phyloP scores from a whole-genome alignment of 2,113 vertebrate genomes.

The Lynx canadensis region DNA sequence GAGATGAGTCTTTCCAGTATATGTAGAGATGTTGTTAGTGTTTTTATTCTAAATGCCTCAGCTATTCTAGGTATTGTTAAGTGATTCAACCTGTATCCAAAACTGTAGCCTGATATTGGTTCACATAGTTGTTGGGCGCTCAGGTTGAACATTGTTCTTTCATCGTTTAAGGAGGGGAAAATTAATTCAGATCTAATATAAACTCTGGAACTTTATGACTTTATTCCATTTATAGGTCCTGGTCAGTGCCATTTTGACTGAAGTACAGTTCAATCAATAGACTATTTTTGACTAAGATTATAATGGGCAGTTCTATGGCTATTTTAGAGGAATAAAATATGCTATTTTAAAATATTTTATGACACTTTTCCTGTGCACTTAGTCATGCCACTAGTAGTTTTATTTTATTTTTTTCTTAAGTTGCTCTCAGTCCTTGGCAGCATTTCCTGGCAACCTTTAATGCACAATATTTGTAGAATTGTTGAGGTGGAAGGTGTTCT shows the following conservation, averaged over 20 bases:
- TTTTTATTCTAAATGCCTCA: constrained; percentile 6
- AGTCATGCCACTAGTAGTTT: constrained; percentile 23
- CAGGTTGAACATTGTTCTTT: background rate
- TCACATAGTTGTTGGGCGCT: background rate
- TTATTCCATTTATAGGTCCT: background rate
- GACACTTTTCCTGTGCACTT: background rate
- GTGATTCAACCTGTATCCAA: background rate
- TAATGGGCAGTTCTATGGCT: background rate
- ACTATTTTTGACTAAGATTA: constrained; percentile 5
- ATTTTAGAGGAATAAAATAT: constrained; percentile 29
- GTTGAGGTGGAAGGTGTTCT: constrained; percentile 66
- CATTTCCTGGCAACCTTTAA: constrained; percentile 51
- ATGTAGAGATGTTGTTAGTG: background rate
- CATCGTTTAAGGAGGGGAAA: background rate
- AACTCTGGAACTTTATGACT: constrained; percentile 13
- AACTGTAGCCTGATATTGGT: background rate
- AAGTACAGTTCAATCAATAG: background rate
- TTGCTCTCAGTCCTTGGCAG: constrained; percentile 46
- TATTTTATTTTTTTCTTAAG: constrained; percentile 46
- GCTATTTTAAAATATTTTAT: constrained; percentile 51
- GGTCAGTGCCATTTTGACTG: background rate
- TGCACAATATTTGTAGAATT: constrained; percentile 68
- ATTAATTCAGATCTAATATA: constrained; percentile 9
- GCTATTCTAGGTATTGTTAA: background rate
- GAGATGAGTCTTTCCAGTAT: background rate